Evolutionary conservation across 1,140 invertebrate genomes (phyloP), one percentile per base, ranked within the genome.

Genomic region (Trissolcus basalis): DNA sequence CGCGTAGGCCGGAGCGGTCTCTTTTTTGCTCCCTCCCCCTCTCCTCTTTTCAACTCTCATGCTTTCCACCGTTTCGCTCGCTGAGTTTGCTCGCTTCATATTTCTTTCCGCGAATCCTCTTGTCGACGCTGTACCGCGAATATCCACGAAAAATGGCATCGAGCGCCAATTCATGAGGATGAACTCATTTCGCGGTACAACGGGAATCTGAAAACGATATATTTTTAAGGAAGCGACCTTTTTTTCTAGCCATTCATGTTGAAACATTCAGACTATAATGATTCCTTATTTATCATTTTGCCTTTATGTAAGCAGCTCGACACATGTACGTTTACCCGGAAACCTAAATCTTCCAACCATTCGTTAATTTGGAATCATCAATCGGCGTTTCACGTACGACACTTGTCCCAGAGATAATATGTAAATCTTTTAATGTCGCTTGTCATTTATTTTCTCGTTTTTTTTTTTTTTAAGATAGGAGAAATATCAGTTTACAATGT

Each of bases 1-100:
- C 60, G 60, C 71, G 71, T 75, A 56, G 70, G 41, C 45, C 65
- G 63, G 43, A 14, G 54, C 54, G 54, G 54, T 64, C 45, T 63
- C 70, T 61, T 76, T 67, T 69, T 67, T 58, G 15, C 35, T 48
- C 50, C 11, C 16, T 33, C 35, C 6, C n/a, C 45, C 43, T 19
- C 43, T 19, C 33, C 43, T 45, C 15, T 5, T 27, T 53, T 50
- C 19, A 4, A 13, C 11, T 47, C 43, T 47, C 8, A 0, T 27
- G 19, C 7, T 49, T 64, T 56, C 50, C 68, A 35, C 39, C n/a
- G 56, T 48, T 64, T 43, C 49, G 50, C 48, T 13, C 39, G 14
- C 5, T 12, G 14, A 19, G 53, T 49, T 19, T n/a, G 16, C 51
- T 35, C 9, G 51, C 27, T 77, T 65, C 60, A 58, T 74, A 73